Evolutionary conservation across 2,113 vertebrate genomes (phyloP), one percentile per base, ranked within the genome.

Genomic region (Antigone vipio): DNA sequence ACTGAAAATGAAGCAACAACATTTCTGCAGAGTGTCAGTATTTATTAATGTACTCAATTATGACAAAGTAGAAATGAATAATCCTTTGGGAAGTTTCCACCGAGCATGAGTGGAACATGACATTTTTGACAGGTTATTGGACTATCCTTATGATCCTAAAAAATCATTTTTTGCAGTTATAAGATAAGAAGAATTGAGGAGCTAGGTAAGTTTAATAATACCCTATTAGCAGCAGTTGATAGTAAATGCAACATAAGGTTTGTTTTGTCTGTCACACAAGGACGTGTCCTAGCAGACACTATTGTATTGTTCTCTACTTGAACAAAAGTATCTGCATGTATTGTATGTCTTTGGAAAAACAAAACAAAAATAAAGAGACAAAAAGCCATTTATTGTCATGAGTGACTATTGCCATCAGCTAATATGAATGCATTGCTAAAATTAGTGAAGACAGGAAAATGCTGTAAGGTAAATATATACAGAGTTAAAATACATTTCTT

Each of bases 381-480:
- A 95, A 94, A 98, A 98, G 95, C 97, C 95, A 85, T 95, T 96
- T 97, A 98, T 95, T 97, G 96, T 96, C 91, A 80, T 95, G 95
- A 97, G 87, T 97, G 96, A 94, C 92, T 98, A 98, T 98, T 97
- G 97, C 96, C 93, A 96, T 98, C 93, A 98, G 98, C 98, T 98
- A 98, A 98, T 98, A 99, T 97, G 98, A 98, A 98, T 97, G 98
- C 93, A 92, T 97, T 97, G 98, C 98, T 98, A 98, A 98, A 98
- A 97, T 97, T 98, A 98, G 95, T 98, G 98, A 98, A 98, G 96
- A 97, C 98, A 98, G 98, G 92, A 98, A 98, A 98, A 98, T 97
- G 98, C 96, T 97, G 98, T 97, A 98, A 97, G 89, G 98, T 92
- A 98, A 97, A 97, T 99, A 99, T 99, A 98, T 99, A 99, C 99